These are phyloP conservation scores for Aporophyla lueneburgensis DNA, from an alignment of 2,888 invertebrate species.

Conservation along the genomic window DNA sequence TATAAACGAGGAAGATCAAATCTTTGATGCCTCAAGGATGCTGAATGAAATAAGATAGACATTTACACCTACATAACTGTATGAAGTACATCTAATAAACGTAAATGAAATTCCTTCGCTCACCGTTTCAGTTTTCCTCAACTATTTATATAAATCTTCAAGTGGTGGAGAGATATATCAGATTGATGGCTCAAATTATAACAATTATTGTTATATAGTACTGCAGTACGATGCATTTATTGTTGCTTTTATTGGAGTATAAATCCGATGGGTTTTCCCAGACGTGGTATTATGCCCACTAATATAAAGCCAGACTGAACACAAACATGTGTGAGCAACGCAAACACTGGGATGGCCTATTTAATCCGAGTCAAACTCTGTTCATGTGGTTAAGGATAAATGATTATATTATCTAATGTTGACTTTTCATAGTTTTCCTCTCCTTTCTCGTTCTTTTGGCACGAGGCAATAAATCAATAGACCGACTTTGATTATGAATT, in stretches of 20 bases:
- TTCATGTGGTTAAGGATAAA: not conserved
- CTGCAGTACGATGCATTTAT: constrained; percentile 17
- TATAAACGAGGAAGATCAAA: constrained; percentile 19
- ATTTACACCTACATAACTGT: not conserved
- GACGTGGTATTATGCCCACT: not conserved
- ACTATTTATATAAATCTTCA: constrained; percentile 62
- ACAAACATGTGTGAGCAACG: constrained; percentile 23
- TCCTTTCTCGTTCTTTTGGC: not conserved
- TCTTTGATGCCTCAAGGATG: constrained; percentile 30
- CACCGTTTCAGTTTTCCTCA: constrained; percentile 59
- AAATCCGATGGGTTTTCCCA: constrained; percentile 12
- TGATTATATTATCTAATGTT: not conserved
- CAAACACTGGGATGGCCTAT: constrained; percentile 27
- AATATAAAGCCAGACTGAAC: constrained; percentile 21
- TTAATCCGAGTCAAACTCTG: not conserved
- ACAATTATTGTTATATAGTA: constrained; percentile 1
- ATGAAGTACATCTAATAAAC: not conserved
- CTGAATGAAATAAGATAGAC: not conserved
- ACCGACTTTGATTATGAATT: not conserved
- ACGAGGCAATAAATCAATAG: not conserved
- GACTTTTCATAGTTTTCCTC: not conserved
- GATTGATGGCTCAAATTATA: constrained; percentile 36
- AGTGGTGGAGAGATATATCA: constrained; percentile 28
- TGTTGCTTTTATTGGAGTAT: constrained; percentile 15
- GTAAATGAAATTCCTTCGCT: constrained; percentile 15